Conservation (phyloP, 2,888 invertebrate species). For the Drosophila rellima region DNA sequence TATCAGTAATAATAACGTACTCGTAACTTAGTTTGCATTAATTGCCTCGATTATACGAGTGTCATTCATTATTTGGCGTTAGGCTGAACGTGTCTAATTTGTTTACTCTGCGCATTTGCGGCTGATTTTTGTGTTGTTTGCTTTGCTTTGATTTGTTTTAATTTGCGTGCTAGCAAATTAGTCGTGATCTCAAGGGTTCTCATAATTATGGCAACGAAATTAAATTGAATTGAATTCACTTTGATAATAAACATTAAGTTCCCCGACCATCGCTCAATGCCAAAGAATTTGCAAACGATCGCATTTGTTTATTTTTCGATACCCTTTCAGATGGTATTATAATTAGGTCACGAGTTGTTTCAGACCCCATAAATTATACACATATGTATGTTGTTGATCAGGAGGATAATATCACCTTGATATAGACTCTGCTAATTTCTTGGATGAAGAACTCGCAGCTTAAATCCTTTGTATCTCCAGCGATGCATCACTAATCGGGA, state of each 20-base stretch:
- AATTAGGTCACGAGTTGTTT: too few species aligned
- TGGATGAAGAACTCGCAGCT: too few species aligned
- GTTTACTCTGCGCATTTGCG: constrained; percentile 50
- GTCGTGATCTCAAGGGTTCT: constrained; percentile 56
- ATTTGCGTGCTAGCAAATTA: constrained; percentile 69
- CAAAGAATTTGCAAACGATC: constrained; percentile 28
- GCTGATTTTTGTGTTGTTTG: constrained; percentile 25
- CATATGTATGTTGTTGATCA: too few species aligned
- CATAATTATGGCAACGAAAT: constrained; percentile 59
- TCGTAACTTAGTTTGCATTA: constrained; percentile 33
- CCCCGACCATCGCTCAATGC: constrained; percentile 1
- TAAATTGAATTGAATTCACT: constrained; percentile 45
- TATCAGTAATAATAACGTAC: constrained; percentile 31
- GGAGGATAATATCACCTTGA: too few species aligned
- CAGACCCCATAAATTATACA: too few species aligned
- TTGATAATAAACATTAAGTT: constrained; percentile 53
- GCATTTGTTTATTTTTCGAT: constrained; percentile 16
- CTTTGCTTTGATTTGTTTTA: constrained; percentile 51
- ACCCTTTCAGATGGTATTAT: neutral
- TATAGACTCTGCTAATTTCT: too few species aligned
- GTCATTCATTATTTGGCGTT: neutral
- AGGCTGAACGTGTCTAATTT: constrained; percentile 32
- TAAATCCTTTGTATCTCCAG: too few species aligned
- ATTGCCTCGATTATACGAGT: constrained; percentile 4
- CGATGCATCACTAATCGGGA: too few species aligned